phyloP scores from a whole-genome alignment of 2,113 vertebrate genomes.

The Chaetura pelagica region DNA sequence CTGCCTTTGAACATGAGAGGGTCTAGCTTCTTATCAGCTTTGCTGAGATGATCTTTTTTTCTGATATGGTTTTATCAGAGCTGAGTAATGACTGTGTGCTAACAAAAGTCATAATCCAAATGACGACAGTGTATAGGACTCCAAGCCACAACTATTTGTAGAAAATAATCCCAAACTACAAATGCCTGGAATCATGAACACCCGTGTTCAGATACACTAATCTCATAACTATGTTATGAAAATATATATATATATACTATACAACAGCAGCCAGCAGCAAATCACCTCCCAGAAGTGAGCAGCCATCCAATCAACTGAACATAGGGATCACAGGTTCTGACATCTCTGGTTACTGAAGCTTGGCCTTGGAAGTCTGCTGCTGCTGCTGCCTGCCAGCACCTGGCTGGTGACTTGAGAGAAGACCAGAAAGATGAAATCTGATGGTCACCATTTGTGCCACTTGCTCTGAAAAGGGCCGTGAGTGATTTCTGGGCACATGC shows the following conservation, averaged over 20 bases:
- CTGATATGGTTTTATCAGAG: neutral
- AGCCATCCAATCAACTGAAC: rapidly evolving
- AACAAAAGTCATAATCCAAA: neutral
- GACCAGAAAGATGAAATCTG: neutral
- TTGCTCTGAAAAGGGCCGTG: neutral
- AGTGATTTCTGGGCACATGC: neutral
- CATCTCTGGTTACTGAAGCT: neutral
- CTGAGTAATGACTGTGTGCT: neutral
- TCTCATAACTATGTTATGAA: rapidly evolving
- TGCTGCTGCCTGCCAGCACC: neutral
- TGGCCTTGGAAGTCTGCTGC: neutral
- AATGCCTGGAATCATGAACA: rapidly evolving
- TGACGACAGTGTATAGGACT: neutral
- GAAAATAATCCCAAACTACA: neutral
- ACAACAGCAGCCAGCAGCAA: neutral
- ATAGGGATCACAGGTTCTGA: neutral
- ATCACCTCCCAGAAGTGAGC: neutral
- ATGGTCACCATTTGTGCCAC: rapidly evolving
- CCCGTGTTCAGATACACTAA: neutral
- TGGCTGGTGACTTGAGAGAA: neutral
- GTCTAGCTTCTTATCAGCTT: neutral
- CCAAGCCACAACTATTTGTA: neutral
- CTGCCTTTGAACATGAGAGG: neutral
- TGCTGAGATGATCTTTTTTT: neutral
- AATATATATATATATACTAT: too few species aligned